These are phyloP conservation scores for Coranthus polyacanthus DNA, from an alignment of 2,797 vertebrate species.

Conservation along the genomic window DNA sequence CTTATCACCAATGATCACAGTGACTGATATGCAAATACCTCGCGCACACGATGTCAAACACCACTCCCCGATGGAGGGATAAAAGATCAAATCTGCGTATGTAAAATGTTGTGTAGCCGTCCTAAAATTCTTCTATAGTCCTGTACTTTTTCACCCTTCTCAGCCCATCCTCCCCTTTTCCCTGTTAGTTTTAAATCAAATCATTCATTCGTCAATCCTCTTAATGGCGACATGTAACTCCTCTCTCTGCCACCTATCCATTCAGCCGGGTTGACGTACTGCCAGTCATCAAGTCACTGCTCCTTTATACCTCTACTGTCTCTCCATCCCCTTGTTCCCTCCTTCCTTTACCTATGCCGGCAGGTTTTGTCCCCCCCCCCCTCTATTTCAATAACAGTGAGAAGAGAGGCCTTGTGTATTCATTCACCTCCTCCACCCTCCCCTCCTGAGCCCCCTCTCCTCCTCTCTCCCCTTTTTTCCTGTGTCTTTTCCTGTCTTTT, in stretches of 20 bases:
- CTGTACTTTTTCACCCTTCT: neutral
- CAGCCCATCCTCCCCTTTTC: neutral
- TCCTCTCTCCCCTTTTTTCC: conserved; percentile 56
- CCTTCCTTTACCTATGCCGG: conserved; percentile 59
- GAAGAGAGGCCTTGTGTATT: conserved; percentile 73
- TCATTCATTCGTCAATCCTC: conserved; percentile 34
- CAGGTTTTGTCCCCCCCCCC: conserved; percentile 58
- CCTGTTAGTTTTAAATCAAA: conserved; percentile 20
- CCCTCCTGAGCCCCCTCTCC: conserved; percentile 41
- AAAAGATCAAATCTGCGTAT: conserved; percentile 8
- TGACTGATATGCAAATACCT: neutral
- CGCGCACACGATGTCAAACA: neutral
- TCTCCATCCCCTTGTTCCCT: conserved; percentile 45
- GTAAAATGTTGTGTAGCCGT: neutral
- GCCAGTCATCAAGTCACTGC: conserved; percentile 40
- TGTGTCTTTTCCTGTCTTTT: conserved; percentile 74
- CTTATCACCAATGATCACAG: neutral
- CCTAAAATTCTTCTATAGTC: too few relatives aligned
- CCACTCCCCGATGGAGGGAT: neutral
- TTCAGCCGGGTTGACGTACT: conserved; percentile 36
- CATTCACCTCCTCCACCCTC: conserved; percentile 65
- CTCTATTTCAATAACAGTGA: conserved; percentile 79
- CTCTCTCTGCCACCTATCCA: conserved; percentile 27
- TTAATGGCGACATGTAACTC: conserved; percentile 7
- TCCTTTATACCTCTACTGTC: conserved; percentile 59